Evolutionary conservation across 2,888 invertebrate species (phyloP).

Genomic region (Vanessa cardui): DNA sequence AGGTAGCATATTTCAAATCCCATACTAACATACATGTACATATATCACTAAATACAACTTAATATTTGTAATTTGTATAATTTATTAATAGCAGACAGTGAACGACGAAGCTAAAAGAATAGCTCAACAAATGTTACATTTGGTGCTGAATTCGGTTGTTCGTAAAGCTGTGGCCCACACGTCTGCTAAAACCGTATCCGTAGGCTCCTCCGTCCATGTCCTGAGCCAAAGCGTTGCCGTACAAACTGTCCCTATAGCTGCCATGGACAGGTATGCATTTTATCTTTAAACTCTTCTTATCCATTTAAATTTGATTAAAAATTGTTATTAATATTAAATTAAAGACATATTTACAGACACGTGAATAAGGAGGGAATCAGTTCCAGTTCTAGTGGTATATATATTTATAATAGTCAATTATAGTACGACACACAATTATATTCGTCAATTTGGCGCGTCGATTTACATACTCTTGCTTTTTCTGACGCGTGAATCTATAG

Average conservation of each 20-base stretch:
- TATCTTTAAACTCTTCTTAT: not conserved
- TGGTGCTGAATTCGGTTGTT: constrained; percentile 7
- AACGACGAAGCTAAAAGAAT: constrained; percentile 2
- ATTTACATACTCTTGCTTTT: too few species aligned
- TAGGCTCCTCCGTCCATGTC: not conserved
- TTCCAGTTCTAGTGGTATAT: constrained; percentile 1
- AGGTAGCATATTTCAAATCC: too few species aligned
- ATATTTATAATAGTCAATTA: too few species aligned
- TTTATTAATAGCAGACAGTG: not conserved
- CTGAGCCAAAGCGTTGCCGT: not conserved
- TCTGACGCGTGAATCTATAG: too few species aligned
- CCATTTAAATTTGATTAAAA: not conserved
- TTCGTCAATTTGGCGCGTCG: too few species aligned
- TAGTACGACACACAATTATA: too few species aligned
- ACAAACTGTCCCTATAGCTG: not conserved
- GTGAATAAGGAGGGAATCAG: not conserved
- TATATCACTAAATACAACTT: too few species aligned
- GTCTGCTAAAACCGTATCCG: not conserved
- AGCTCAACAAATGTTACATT: constrained; percentile 1
- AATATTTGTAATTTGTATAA: too few species aligned
- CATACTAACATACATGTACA: too few species aligned
- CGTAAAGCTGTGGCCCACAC: not conserved
- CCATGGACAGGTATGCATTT: not conserved
- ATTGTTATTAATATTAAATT: too few species aligned
- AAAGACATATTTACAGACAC: not conserved